A percentile compares a stretch with the other conserved stretches of the same genome.
Conservation (phyloP, 2,888 invertebrate species). For the Metalampra italica region DNA sequence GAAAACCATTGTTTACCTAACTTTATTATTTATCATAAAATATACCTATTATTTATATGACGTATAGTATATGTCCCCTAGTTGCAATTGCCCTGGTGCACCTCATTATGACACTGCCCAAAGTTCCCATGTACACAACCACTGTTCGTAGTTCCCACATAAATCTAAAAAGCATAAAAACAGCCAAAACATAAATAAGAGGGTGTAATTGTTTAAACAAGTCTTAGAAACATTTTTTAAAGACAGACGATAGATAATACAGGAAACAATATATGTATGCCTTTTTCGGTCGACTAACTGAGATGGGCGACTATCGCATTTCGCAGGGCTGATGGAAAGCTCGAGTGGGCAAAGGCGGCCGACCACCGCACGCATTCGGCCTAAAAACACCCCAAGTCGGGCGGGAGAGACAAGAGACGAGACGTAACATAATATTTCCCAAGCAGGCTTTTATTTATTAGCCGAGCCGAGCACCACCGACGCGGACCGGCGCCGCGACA, state of each 20-base stretch:
- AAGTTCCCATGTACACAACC: not conserved
- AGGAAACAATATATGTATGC: constrained; percentile 4
- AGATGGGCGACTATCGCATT: constrained; percentile 29
- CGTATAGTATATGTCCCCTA: too few species aligned
- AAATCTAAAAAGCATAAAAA: constrained; percentile 1
- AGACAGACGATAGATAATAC: not conserved
- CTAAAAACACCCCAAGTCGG: constrained; percentile 54
- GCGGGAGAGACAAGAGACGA: constrained; percentile 11
- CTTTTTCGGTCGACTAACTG: constrained; percentile 2
- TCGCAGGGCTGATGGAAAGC: constrained; percentile 37
- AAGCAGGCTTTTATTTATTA: constrained; percentile 76
- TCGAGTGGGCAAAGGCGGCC: constrained; percentile 56
- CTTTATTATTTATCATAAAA: too few species aligned
- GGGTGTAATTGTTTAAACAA: constrained; percentile 9
- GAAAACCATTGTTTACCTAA: too few species aligned
- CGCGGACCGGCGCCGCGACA: constrained; percentile 69
- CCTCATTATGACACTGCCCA: too few species aligned
- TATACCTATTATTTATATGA: too few species aligned
- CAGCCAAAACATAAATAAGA: constrained; percentile 8
- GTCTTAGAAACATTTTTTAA: not conserved
- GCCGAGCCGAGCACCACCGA: constrained; percentile 47
- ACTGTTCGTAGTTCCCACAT: not conserved
- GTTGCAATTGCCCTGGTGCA: too few species aligned
- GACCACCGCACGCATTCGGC: constrained; percentile 53
- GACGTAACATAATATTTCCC: constrained; percentile 77